Percentiles rank a stretch among this genome's conserved stretches.
phyloP scores from a whole-genome alignment of 2,113 vertebrate genomes.

The Chaetura pelagica region DNA sequence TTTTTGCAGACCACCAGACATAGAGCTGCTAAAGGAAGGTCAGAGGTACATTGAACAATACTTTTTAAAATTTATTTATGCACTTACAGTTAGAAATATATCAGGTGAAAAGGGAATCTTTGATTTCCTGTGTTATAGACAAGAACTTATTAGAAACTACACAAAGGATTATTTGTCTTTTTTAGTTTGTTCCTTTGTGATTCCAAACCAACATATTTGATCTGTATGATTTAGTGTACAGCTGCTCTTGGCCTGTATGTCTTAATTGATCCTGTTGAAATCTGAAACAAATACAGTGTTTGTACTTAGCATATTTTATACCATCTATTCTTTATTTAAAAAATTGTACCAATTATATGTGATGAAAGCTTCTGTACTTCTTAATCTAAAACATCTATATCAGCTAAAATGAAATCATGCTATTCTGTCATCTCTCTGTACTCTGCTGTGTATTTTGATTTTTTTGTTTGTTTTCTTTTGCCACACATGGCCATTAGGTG shows the following conservation, averaged over 20 bases:
- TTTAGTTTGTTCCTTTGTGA: constrained; percentile 68
- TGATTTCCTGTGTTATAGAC: constrained; percentile 52
- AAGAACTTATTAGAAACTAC: constrained; percentile 26
- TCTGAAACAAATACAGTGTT: constrained; percentile 78
- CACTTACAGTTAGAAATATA: constrained; percentile 7
- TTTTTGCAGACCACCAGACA: constrained; percentile 80
- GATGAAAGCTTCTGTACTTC: constrained; percentile 72
- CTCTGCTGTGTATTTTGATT: neutral
- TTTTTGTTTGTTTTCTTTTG: neutral
- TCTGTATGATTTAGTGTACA: constrained; percentile 81
- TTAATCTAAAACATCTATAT: constrained; percentile 2
- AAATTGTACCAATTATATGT: constrained; percentile 75
- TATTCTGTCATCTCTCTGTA: constrained; percentile 59
- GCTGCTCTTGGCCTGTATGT: constrained; percentile 68
- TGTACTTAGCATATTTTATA: constrained; percentile 60
- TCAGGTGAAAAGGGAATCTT: constrained; percentile 50
- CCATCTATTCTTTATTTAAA: constrained; percentile 36
- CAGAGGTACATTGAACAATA: constrained; percentile 77
- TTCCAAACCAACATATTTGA: constrained; percentile 71
- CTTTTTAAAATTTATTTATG: neutral
- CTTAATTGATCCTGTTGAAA: constrained; percentile 90
- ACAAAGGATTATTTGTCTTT: constrained; percentile 59
- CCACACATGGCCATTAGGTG: neutral
- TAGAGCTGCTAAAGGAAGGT: constrained; percentile 86
- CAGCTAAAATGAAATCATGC: neutral